phyloP scores from a whole-genome alignment of 2,113 vertebrate genomes.

The Caloenas nicobarica region DNA sequence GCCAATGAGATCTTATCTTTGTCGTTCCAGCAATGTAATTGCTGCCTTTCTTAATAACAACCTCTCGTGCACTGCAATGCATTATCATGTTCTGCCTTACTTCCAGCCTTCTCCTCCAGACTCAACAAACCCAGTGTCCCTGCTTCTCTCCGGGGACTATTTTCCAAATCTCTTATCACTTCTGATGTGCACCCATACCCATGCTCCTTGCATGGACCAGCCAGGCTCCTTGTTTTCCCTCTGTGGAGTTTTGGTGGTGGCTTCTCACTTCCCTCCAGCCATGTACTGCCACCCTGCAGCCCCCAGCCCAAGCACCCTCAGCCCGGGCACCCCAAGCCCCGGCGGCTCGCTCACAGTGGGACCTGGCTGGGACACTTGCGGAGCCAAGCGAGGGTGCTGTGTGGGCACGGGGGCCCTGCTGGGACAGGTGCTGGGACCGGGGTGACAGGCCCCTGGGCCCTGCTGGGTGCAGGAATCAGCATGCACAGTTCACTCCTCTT shows the following conservation, averaged over 20 bases:
- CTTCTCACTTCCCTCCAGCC: rapidly evolving
- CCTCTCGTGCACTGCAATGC: not conserved
- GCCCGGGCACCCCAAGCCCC: not conserved
- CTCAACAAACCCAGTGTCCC: not conserved
- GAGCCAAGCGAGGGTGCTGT: not conserved
- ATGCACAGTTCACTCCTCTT: not conserved
- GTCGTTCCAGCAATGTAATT: not conserved
- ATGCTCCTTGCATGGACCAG: not conserved
- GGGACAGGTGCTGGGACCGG: not conserved
- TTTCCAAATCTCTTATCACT: not conserved
- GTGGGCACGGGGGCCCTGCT: not conserved
- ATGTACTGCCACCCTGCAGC: rapidly evolving
- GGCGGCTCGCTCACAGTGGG: rapidly evolving
- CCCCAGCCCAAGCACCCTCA: too few relatives aligned
- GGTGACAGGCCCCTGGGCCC: not conserved
- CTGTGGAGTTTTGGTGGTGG: not conserved
- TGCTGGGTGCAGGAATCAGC: not conserved
- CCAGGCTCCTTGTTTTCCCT: not conserved
- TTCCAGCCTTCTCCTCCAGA: not conserved
- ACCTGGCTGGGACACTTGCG: not conserved
- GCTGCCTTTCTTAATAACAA: not conserved
- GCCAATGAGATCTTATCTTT: not conserved
- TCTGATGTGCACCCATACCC: not conserved
- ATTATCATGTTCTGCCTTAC: not conserved
- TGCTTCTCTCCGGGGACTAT: not conserved